These are phyloP conservation scores for Sebastes trivittatus DNA, from an alignment of 2,797 vertebrate genomes.

Conservation along the genomic window DNA sequence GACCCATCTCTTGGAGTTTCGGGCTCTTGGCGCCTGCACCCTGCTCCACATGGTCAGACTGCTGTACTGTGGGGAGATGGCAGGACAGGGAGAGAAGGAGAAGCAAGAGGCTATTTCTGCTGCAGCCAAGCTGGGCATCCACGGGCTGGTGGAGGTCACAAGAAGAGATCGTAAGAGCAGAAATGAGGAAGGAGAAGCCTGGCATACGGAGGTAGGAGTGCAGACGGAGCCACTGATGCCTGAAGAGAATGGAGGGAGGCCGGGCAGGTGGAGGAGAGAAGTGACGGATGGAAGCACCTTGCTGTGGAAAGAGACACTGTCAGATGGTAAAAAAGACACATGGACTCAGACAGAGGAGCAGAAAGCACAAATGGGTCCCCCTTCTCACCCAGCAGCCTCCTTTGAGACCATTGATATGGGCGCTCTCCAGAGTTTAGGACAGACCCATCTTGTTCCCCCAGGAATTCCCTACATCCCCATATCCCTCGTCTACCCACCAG, in stretches of 20 bases:
- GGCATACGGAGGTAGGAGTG: conserved; percentile 47
- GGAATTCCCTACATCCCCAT: conserved; percentile 50
- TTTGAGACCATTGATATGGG: conserved; percentile 57
- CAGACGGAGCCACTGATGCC: conserved; percentile 54
- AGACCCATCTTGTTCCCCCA: background rate
- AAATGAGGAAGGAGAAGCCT: background rate
- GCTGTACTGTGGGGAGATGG: conserved; percentile 80
- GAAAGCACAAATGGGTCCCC: background rate
- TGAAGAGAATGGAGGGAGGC: conserved; percentile 7
- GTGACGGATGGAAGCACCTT: conserved; percentile 33
- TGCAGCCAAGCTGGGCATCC: conserved; percentile 74
- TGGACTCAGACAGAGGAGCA: conserved; percentile 65
- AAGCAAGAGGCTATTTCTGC: conserved; percentile 73
- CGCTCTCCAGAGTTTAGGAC: conserved; percentile 31
- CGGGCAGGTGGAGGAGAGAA: conserved; percentile 34
- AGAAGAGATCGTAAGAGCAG: background rate
- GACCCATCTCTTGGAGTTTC: conserved; percentile 73
- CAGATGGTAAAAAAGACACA: conserved; percentile 22
- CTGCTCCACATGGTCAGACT: conserved; percentile 77
- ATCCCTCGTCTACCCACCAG: conserved; percentile 38
- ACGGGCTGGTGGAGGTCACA: conserved; percentile 71
- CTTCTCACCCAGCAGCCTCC: background rate
- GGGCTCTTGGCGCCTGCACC: conserved; percentile 55
- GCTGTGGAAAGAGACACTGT: conserved; percentile 41
- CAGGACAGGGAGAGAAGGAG: conserved; percentile 69